Conservation (phyloP, 2,888 invertebrate species). For the Onthophagus sagittarius region DNA sequence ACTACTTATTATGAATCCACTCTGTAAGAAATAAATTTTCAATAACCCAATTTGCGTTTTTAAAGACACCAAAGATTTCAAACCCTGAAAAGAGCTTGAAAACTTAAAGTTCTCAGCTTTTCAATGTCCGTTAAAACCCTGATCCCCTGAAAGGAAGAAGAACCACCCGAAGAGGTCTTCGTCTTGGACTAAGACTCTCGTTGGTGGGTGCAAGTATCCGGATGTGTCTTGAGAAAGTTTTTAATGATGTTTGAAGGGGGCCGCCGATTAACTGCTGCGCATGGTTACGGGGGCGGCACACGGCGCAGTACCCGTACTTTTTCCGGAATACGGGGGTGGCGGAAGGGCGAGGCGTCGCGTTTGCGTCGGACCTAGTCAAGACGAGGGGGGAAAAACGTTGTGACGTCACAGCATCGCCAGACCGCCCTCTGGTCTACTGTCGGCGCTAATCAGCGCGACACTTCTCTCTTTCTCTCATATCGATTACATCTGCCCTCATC, state of each 20-base stretch:
- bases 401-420: constrained; percentile 30
- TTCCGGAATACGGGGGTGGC: constrained; percentile 23
- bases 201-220: neutral
- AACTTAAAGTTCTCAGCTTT: neutral
- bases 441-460: constrained; percentile 46
- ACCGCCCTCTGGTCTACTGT: constrained; percentile 40
- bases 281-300: constrained; percentile 38
- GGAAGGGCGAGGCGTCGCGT: constrained; percentile 32
- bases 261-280: constrained; percentile 28
- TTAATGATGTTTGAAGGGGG: constrained; percentile 30
- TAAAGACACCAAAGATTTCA: neutral
- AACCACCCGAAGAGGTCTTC: neutral
- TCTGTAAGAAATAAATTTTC: neutral
- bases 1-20: no score
- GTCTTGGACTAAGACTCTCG: neutral
- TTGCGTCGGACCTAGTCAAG: constrained; percentile 24
- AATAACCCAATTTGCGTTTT: neutral
- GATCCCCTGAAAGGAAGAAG: neutral
- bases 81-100: neutral
- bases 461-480: constrained; percentile 37
- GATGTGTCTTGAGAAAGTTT: constrained; percentile 14
- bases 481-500: constrained; percentile 41
- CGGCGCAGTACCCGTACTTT: constrained; percentile 34
- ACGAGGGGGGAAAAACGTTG: constrained; percentile 26
- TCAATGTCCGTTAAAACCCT: neutral